Conservation (phyloP, 2,113 vertebrate genomes). For the Pantherophis guttatus region DNA sequence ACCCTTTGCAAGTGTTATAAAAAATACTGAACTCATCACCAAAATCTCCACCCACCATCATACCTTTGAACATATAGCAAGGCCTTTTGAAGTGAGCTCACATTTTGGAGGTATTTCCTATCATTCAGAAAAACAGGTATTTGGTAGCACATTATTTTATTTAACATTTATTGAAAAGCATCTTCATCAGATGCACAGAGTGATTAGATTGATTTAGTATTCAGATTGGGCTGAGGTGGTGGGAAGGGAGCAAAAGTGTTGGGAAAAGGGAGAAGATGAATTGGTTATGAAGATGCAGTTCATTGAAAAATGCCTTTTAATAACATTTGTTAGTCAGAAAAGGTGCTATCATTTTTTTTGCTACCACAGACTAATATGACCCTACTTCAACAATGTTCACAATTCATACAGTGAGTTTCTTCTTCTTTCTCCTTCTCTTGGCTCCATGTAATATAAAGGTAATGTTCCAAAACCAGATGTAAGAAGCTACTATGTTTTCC, state of each 20-base stretch:
- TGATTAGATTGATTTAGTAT: neutral
- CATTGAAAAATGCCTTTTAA: neutral
- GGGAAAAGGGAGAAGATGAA: neutral
- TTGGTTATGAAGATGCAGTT: neutral
- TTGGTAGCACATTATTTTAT: neutral
- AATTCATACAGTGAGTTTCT: neutral
- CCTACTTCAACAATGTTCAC: neutral
- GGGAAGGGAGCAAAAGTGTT: neutral
- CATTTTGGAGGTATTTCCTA: neutral
- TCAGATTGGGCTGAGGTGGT: neutral
- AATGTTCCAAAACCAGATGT: neutral
- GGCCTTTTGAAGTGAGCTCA: neutral
- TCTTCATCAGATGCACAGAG: neutral
- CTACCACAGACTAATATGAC: neutral
- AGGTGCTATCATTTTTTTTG: neutral
- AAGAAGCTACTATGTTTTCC: neutral
- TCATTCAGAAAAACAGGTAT: neutral
- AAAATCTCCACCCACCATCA: neutral
- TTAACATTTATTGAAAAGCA: neutral
- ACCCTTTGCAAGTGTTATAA: neutral
- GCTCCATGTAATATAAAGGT: neutral
- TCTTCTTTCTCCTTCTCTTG: neutral
- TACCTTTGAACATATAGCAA: neutral
- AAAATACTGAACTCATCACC: neutral
- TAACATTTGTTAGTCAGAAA: neutral